A percentile compares a stretch with the other conserved stretches of the same genome.
phyloP scores from a whole-genome alignment of 2,113 vertebrate species.

The Lynx canadensis region DNA sequence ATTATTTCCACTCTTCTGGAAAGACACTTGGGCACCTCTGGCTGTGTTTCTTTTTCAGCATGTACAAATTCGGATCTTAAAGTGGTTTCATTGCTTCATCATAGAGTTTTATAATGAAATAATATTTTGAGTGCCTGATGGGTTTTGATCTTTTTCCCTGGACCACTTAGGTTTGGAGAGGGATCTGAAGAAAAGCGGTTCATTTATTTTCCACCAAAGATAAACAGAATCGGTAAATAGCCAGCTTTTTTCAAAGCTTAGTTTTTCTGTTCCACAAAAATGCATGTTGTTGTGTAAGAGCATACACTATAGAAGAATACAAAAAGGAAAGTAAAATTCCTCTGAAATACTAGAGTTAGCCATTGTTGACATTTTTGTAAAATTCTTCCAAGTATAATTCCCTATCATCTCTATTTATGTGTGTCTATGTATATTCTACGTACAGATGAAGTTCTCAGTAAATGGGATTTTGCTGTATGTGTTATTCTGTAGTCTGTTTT shows the following conservation, averaged over 20 bases:
- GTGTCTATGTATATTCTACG: not conserved
- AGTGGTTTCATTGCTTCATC: slow-evolving; percentile 46
- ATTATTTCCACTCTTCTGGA: slow-evolving; percentile 25
- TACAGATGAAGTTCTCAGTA: not conserved
- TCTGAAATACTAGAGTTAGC: not conserved
- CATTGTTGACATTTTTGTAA: not conserved
- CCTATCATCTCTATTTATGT: not conserved
- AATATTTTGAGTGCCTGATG: slow-evolving; percentile 58
- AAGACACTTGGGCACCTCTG: slow-evolving; percentile 20
- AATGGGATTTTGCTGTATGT: not conserved
- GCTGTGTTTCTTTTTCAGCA: slow-evolving; percentile 15
- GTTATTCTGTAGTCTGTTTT: not conserved
- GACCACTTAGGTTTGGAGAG: slow-evolving; percentile 47
- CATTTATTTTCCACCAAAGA: slow-evolving; percentile 58
- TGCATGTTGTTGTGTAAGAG: not conserved
- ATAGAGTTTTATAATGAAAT: slow-evolving; percentile 61
- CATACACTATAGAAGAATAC: not conserved
- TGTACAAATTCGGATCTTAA: slow-evolving; percentile 44
- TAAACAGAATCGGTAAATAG: slow-evolving; percentile 39
- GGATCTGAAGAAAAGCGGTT: slow-evolving; percentile 7
- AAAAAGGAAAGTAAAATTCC: not conserved
- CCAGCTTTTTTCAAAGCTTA: slow-evolving; percentile 24
- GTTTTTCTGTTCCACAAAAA: not conserved
- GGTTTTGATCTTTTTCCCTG: not conserved
- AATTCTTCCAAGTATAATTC: not conserved